phyloP scores from a whole-genome alignment of 2,113 vertebrate genomes.

The Antidorcas marsupialis region DNA sequence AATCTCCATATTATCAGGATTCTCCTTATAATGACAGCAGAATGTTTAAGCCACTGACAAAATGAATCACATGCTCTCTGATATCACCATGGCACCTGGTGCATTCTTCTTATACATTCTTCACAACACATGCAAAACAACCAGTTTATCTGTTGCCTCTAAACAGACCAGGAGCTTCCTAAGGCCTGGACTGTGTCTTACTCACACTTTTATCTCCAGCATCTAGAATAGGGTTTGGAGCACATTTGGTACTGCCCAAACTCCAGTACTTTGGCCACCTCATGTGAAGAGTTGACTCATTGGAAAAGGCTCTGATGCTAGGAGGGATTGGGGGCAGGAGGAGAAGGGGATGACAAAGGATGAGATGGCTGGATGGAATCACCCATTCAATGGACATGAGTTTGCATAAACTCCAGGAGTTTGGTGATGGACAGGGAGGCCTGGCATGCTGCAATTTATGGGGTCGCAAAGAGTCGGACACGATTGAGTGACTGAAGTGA shows the following conservation, averaged over 20 bases:
- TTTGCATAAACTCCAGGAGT: accelerated
- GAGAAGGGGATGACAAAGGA: too few relatives aligned
- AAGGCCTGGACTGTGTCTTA: not conserved
- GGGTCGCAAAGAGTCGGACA: too few relatives aligned
- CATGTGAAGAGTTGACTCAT: too few relatives aligned
- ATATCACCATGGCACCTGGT: not conserved
- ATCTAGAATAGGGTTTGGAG: not conserved
- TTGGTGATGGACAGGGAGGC: too few relatives aligned
- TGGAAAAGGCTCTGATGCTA: too few relatives aligned
- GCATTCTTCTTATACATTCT: not conserved
- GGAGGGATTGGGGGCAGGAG: too few relatives aligned
- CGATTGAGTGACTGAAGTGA: too few relatives aligned
- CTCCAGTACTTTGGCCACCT: too few relatives aligned
- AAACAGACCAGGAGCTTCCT: not conserved
- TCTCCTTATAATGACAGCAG: not conserved
- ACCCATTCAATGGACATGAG: too few relatives aligned
- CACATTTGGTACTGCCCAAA: not conserved
- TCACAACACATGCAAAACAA: not conserved
- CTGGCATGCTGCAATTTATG: too few relatives aligned
- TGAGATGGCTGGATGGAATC: too few relatives aligned
- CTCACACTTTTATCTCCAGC: not conserved
- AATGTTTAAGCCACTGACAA: not conserved
- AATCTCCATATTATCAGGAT: not conserved
- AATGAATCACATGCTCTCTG: not conserved
- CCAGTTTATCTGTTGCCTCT: not conserved